Evolutionary conservation across 2,797 vertebrate species (phyloP), one percentile per base, ranked within the genome.

Genomic region (Gastrophryne carolinensis): DNA sequence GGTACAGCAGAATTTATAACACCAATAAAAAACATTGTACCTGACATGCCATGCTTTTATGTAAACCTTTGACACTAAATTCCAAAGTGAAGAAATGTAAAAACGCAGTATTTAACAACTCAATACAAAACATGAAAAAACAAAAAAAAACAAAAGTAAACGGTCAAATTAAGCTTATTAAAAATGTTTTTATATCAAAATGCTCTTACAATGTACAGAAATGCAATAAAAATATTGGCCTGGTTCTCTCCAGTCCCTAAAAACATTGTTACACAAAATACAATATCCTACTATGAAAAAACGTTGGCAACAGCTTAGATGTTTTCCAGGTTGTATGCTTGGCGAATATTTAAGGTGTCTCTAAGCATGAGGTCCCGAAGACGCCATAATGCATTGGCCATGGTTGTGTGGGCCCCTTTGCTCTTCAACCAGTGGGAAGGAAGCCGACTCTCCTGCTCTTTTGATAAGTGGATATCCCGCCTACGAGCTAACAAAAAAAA

Each of bases 361-460:
- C 94, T 91, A 69, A 99, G 92, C 98, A 99, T 99, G 81, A 99
- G 89, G 86, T 99, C 97, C 70, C 97, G 94, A 67, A 99, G 93
- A 27, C 97, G 93, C 98, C 98, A 99, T 47, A 99, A 83, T 2
- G 98, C 98, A 56, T 99, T 96, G 0, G 96, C 95, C 98, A 99
- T 99, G 6, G 97, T 99, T 79, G 92, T 98, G 82, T 99, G 98
- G 61, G 97, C 97, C 1, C 98, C 98, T 85, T 99, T 99, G 81
- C 98, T 98, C 83, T 98, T 98, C 84, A 99, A 82, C 98, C 98
- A 99, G 80, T 99, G 97, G 4, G 95, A 94, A 4, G 98, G 98
- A n/a, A 99, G 92, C 30, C 95, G 91, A 84, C 96, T 95, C 83
- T 99, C 98, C 69, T 99, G 98, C 80, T 99, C 98, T 87, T 98